Evolutionary conservation across 1,140 invertebrate genomes (phyloP).

Genomic region (Polyergus mexicanus): DNA sequence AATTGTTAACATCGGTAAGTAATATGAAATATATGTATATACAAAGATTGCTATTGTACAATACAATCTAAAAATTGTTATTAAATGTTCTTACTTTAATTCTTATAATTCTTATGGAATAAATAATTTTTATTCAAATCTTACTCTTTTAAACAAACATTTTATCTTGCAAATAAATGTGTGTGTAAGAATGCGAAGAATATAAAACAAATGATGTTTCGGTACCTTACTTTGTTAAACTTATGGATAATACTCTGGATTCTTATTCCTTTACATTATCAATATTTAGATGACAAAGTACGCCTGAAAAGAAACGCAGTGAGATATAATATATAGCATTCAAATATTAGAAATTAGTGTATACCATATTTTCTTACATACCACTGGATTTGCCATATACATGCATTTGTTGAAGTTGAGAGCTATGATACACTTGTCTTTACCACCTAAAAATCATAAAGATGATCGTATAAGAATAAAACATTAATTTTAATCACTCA

Average conservation of each 20-base stretch:
- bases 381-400: conserved; percentile 65
- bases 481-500: conserved; percentile 35
- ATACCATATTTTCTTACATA: conserved; percentile 48
- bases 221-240: conserved; percentile 20
- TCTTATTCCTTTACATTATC: not conserved
- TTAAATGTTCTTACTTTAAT: conserved; percentile 24
- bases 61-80: conserved; percentile 16
- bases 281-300: conserved; percentile 61
- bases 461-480: not conserved
- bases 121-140: not conserved
- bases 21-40: conserved; percentile 38
- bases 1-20: conserved; percentile 13
- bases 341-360: not conserved
- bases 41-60: conserved; percentile 15
- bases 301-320: conserved; percentile 51
- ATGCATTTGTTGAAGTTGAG: conserved; percentile 70
- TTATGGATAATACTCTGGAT: not conserved
- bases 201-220: not conserved
- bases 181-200: not conserved
- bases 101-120: not conserved
- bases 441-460: conserved; percentile 57
- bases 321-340: not conserved
- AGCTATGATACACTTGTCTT: conserved; percentile 61
- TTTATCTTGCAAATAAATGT: conserved; percentile 28
- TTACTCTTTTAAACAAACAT: not conserved